Evolutionary conservation across 1,140 invertebrate species (phyloP).

Genomic region (Stenopsyche tienmushanensis): DNA sequence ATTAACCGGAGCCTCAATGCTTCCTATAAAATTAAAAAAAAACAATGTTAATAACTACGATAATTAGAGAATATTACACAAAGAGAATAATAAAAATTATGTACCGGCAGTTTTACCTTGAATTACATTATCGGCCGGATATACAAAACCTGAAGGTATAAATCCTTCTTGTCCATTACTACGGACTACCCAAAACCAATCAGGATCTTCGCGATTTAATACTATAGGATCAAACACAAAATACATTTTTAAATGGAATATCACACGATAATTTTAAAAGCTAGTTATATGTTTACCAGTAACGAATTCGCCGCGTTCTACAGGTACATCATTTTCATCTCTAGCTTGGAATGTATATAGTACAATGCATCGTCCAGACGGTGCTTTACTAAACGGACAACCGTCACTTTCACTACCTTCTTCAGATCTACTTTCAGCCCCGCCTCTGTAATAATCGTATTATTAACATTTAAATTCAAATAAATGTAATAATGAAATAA

Average conservation of each 20-base stretch:
- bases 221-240: too few species aligned
- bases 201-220: constrained; percentile 88
- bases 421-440: constrained; percentile 59
- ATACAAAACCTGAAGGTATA: constrained; percentile 92
- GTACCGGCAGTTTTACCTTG: constrained; percentile 57
- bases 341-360: constrained; percentile 89
- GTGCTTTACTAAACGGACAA: constrained; percentile 89
- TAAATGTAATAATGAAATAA: neutral
- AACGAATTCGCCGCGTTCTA: constrained; percentile 91
- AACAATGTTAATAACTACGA: neutral
- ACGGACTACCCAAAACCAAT: constrained; percentile 94
- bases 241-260: neutral
- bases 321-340: constrained; percentile 93
- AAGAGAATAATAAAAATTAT: neutral
- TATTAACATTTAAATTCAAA: constrained; percentile 12
- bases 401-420: constrained; percentile 55
- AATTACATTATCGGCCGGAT: constrained; percentile 80
- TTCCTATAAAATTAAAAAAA: constrained; percentile 26
- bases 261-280: neutral
- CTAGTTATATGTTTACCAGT: constrained; percentile 54
- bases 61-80: neutral
- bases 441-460: constrained; percentile 47
- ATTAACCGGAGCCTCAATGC: constrained; percentile 16
- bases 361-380: constrained; percentile 86
- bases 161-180: constrained; percentile 94